Percentiles rank a stretch among this genome's conserved stretches.
phyloP scores from a whole-genome alignment of 1,140 invertebrate genomes.

The Drosophila hydei region DNA sequence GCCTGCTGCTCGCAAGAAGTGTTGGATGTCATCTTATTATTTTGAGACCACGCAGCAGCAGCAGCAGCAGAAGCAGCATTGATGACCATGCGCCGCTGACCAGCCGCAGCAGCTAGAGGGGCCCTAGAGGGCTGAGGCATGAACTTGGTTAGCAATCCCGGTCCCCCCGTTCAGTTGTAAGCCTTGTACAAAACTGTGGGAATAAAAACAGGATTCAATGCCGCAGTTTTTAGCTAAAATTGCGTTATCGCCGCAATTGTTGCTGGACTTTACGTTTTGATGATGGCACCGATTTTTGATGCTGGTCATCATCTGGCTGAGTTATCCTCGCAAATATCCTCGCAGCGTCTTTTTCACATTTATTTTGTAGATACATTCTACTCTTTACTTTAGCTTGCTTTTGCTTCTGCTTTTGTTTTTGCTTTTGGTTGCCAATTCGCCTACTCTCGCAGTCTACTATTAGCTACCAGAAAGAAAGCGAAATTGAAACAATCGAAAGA shows the following conservation, averaged over 20 bases:
- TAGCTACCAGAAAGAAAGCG: not conserved
- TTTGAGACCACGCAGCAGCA: constrained; percentile 68
- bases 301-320: constrained; percentile 37
- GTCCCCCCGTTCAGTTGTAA: constrained; percentile 73
- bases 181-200: constrained; percentile 76
- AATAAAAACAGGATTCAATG: constrained; percentile 82
- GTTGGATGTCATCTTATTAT: constrained; percentile 84
- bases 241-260: constrained; percentile 60
- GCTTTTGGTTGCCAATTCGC: constrained; percentile 6
- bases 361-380: constrained; percentile 5
- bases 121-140: constrained; percentile 30
- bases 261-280: constrained; percentile 45
- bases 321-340: constrained; percentile 49
- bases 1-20: constrained; percentile 69
- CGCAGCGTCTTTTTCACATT: constrained; percentile 15
- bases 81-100: constrained; percentile 77
- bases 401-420: constrained; percentile 28
- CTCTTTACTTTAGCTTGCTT: constrained; percentile 23
- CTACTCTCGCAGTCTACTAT: not conserved
- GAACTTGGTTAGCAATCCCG: constrained; percentile 22
- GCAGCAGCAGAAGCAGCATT: constrained; percentile 44
- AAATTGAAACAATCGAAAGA: not conserved
- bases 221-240: constrained; percentile 38
- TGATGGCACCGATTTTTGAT: constrained; percentile 59
- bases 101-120: constrained; percentile 25